phyloP scores from a whole-genome alignment of 2,797 vertebrate species.

The Oryzias sinensis region DNA sequence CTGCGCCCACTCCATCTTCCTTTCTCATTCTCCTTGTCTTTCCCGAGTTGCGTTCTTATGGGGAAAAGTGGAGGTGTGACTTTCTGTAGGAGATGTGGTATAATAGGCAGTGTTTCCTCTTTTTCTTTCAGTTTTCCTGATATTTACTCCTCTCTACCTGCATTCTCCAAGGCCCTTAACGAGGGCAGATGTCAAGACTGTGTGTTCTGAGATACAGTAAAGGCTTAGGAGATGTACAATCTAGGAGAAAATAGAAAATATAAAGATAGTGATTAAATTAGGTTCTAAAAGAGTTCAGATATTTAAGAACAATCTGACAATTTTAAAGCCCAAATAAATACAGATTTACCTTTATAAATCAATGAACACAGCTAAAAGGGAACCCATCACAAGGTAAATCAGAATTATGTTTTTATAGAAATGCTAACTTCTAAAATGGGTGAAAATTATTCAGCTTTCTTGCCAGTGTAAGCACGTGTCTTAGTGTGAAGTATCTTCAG shows the following conservation, averaged over 20 bases:
- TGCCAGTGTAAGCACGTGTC: slow-evolving; percentile 29
- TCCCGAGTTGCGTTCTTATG: slow-evolving; percentile 49
- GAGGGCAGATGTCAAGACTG: slow-evolving; percentile 73
- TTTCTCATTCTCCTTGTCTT: slow-evolving; percentile 65
- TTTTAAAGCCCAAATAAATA: slow-evolving; percentile 35
- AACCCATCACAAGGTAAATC: slow-evolving; percentile 16
- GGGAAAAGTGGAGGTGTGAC: slow-evolving; percentile 59
- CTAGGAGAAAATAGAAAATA: slow-evolving; percentile 54
- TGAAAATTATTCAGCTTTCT: slow-evolving; percentile 20
- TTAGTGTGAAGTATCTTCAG: slow-evolving; percentile 57
- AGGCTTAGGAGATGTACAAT: slow-evolving; percentile 49
- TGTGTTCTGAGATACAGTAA: slow-evolving; percentile 49
- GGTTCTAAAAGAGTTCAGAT: slow-evolving; percentile 36
- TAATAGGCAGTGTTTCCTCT: slow-evolving; percentile 63
- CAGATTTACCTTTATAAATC: slow-evolving; percentile 44
- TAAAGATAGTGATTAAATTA: slow-evolving; percentile 40
- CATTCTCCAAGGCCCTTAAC: slow-evolving; percentile 63
- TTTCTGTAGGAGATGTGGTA: slow-evolving; percentile 57
- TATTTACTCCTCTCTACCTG: slow-evolving; percentile 59
- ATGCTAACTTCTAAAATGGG: slow-evolving; percentile 22
- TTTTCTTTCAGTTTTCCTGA: slow-evolving; percentile 56
- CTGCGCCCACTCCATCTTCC: slow-evolving; percentile 67
- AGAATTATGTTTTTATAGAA: slow-evolving; percentile 16
- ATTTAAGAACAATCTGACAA: slow-evolving; percentile 42
- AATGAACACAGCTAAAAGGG: slow-evolving; percentile 38